Evolutionary conservation across 2,888 invertebrate genomes (phyloP).

Genomic region (Campopleginae sp.): DNA sequence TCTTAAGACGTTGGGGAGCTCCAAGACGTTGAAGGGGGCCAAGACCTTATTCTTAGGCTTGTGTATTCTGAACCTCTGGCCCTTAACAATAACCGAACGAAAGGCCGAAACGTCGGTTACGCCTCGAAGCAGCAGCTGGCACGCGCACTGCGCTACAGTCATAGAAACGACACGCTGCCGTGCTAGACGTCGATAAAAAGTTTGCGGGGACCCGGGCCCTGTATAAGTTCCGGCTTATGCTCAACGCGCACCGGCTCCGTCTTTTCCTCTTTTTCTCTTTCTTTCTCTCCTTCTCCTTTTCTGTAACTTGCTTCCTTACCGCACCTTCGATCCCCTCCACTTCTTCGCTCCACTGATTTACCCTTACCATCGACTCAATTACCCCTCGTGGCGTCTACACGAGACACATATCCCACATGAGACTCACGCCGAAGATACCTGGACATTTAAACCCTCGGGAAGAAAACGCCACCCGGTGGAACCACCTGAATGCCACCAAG

Average conservation of each 20-base stretch:
- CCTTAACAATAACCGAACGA: conserved; percentile 78
- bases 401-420: conserved; percentile 64
- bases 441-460: conserved; percentile 81
- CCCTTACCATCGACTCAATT: conserved; percentile 72
- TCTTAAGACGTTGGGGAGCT: conserved; percentile 79
- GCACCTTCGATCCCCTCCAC: conserved; percentile 41
- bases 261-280: conserved; percentile 65
- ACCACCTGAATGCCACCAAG: conserved; percentile 81
- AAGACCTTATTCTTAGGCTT: conserved; percentile 68
- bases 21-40: conserved; percentile 69
- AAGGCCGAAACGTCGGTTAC: conserved; percentile 84
- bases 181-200: conserved; percentile 62
- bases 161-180: conserved; percentile 66
- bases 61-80: conserved; percentile 66
- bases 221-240: conserved; percentile 35
- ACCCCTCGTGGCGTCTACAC: conserved; percentile 72
- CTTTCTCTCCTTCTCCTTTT: conserved; percentile 62
- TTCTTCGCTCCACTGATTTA: conserved; percentile 48
- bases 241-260: conserved; percentile 61
- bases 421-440: conserved; percentile 76
- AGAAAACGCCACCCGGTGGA: conserved; percentile 75
- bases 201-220: conserved; percentile 57
- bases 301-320: conserved; percentile 68
- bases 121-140: conserved; percentile 83
- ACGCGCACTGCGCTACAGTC: conserved; percentile 79